Evolutionary conservation across 2,797 vertebrate genomes (phyloP).

Genomic region (Pseudocheirus occidentalis): DNA sequence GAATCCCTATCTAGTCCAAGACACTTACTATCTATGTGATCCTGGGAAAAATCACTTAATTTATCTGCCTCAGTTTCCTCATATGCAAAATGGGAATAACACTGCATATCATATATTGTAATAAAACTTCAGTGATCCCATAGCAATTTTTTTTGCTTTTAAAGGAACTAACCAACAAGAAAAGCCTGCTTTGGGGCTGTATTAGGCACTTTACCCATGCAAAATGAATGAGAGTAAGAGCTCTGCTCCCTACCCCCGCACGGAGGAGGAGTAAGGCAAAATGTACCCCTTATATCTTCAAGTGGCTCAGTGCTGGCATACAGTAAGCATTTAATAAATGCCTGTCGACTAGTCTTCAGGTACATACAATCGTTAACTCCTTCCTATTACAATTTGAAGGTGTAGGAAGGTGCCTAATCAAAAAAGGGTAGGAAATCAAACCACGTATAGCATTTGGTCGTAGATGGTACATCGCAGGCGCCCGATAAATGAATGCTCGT

Average conservation of each 20-base stretch:
- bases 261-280: no score
- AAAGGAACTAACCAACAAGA: neutral
- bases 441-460: fast-evolving
- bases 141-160: neutral
- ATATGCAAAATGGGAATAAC: neutral
- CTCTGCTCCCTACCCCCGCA: no score
- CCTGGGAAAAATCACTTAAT: neutral
- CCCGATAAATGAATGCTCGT: neutral
- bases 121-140: neutral
- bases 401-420: neutral
- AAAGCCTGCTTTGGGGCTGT: neutral
- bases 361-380: neutral
- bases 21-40: neutral
- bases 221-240: neutral
- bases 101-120: neutral
- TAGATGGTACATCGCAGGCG: fast-evolving
- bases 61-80: neutral
- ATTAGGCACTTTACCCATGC: neutral
- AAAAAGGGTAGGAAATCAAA: neutral
- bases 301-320: neutral
- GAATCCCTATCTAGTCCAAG: neutral
- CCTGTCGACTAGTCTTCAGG: neutral
- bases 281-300: neutral
- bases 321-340: neutral
- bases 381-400: neutral